These are phyloP conservation scores for Sterrhoptilus dennistouni DNA, from an alignment of 2,113 vertebrate species.

Conservation along the genomic window DNA sequence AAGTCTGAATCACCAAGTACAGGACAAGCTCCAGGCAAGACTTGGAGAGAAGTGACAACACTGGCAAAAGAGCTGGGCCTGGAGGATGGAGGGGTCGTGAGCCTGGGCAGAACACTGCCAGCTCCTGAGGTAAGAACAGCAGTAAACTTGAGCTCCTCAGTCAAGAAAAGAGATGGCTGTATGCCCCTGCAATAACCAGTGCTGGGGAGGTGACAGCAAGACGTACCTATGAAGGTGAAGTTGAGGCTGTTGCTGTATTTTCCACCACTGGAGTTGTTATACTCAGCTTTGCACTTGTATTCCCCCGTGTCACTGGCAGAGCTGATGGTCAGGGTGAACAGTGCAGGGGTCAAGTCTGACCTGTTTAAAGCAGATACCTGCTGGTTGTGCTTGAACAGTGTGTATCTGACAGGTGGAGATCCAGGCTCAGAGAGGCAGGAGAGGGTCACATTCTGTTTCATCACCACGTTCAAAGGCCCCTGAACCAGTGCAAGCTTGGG, in stretches of 20 bases:
- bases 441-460: constrained; percentile 61
- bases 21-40: background rate
- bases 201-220: background rate
- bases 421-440: constrained; percentile 24
- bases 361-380: background rate
- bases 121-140: background rate
- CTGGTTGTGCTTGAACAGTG: background rate
- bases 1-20: background rate
- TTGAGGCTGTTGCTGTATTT: constrained; percentile 60
- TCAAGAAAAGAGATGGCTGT: background rate
- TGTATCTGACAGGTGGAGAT: constrained; percentile 45
- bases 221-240: constrained; percentile 59
- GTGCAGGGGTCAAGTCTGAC: background rate
- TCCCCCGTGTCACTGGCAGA: constrained; percentile 31
- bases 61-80: background rate
- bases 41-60: background rate
- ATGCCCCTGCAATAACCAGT: background rate
- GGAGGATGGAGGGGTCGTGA: background rate
- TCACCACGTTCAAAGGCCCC: background rate
- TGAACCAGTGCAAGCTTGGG: background rate
- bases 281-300: constrained; percentile 74
- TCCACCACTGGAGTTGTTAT: background rate
- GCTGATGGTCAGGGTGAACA: constrained; percentile 51
- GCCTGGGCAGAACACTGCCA: background rate
- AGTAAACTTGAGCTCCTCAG: background rate